Evolutionary conservation across 1,140 invertebrate genomes (phyloP).

Genomic region (Bombyx mandarina): DNA sequence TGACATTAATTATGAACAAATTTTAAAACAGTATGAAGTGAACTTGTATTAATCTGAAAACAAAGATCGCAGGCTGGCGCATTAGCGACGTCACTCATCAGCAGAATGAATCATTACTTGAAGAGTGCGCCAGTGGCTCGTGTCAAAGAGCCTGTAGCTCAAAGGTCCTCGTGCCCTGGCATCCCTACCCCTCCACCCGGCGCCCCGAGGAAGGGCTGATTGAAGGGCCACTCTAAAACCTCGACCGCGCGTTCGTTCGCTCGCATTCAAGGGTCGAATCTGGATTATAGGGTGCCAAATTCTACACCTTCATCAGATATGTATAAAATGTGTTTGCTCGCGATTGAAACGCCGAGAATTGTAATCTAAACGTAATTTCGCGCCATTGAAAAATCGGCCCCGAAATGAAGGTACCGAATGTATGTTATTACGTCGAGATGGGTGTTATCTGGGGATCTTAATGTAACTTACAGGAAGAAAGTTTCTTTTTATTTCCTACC

Average conservation of each 20-base stretch:
- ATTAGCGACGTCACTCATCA: slow-evolving; percentile 67
- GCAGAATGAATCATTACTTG: slow-evolving; percentile 70
- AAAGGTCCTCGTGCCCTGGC: slow-evolving; percentile 52
- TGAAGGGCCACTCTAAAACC: slow-evolving; percentile 68
- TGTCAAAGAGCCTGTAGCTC: slow-evolving; percentile 67
- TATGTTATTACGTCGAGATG: too few species aligned
- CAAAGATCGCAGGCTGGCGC: slow-evolving; percentile 21
- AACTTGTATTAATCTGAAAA: slow-evolving; percentile 16
- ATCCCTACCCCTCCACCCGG: slow-evolving; percentile 24
- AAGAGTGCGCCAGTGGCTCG: slow-evolving; percentile 68
- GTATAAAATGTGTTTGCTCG: slow-evolving; percentile 53
- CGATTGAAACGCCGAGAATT: slow-evolving; percentile 55
- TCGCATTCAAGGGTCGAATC: slow-evolving; percentile 66
- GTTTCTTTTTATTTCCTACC: too few species aligned
- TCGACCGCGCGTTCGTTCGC: slow-evolving; percentile 65
- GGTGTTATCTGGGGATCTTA: too few species aligned
- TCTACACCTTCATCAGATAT: slow-evolving; percentile 66
- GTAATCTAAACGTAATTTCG: slow-evolving; percentile 43
- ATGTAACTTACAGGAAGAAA: too few species aligned
- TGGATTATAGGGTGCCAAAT: slow-evolving; percentile 67
- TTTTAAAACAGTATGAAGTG: too few species aligned
- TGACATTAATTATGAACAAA: too few species aligned
- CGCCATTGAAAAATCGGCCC: slow-evolving; percentile 29
- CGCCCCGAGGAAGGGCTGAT: slow-evolving; percentile 63
- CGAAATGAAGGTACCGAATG: too few species aligned